Conservation (phyloP, 2,888 invertebrate species). For the Drosophila antonietae region DNA sequence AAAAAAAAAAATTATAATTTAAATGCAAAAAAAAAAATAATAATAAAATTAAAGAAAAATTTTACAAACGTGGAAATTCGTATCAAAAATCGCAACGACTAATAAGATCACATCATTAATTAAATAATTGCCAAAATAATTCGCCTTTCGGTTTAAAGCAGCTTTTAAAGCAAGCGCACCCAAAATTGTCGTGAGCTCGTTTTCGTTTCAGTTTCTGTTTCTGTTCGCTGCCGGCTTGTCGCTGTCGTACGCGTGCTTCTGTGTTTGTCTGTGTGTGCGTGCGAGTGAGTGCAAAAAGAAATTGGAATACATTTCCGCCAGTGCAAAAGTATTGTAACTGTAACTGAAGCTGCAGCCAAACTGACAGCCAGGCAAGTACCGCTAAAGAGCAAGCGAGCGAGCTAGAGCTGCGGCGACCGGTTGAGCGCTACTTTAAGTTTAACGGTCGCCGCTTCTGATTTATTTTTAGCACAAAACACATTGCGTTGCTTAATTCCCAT, state of each 20-base stretch:
- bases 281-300: constrained; percentile 43
- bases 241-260: background rate
- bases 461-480: constrained; percentile 22
- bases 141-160: constrained; percentile 15
- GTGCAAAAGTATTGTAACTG: constrained; percentile 43
- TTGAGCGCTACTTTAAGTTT: constrained; percentile 1
- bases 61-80: constrained; percentile 1
- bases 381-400: background rate
- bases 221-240: constrained; percentile 30
- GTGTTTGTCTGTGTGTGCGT: constrained; percentile 9
- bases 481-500: background rate
- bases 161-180: constrained; percentile 44
- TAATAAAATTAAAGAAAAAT: background rate
- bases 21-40: constrained; percentile 11
- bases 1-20: background rate
- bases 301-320: constrained; percentile 73
- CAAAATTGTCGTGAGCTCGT: constrained; percentile 64
- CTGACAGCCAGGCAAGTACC: constrained; percentile 51
- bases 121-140: background rate
- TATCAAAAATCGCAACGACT: constrained; percentile 2
- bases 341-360: constrained; percentile 38
- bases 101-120: constrained; percentile 1
- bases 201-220: constrained; percentile 45
- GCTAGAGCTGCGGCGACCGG: background rate
- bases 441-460: constrained; percentile 4